These are phyloP conservation scores for Hycleus phaleratus DNA, from an alignment of 1,140 invertebrate species.

Conservation along the genomic window DNA sequence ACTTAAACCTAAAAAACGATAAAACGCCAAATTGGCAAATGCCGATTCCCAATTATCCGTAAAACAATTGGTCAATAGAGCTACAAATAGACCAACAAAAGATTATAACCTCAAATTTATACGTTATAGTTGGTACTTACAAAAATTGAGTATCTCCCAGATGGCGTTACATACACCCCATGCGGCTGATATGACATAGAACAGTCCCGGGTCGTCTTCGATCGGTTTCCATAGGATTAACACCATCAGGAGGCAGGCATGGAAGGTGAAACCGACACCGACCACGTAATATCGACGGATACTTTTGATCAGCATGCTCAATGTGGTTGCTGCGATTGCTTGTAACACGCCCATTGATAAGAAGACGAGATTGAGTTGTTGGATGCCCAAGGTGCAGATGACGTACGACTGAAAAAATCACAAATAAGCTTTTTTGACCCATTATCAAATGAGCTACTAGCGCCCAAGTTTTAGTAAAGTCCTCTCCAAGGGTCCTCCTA, in stretches of 20 bases:
- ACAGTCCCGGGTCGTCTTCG: conserved; percentile 53
- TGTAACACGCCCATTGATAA: conserved; percentile 57
- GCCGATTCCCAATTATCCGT: conserved; percentile 43
- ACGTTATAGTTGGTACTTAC: conserved; percentile 24
- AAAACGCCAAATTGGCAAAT: conserved; percentile 42
- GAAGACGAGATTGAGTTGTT: conserved; percentile 56
- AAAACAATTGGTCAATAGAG: conserved; percentile 40
- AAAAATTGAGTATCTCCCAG: conserved; percentile 57
- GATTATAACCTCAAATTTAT: no score
- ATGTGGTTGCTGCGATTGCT: conserved; percentile 56
- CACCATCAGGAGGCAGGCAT: conserved; percentile 58
- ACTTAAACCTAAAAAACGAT: conserved; percentile 40
- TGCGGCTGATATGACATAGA: conserved; percentile 61
- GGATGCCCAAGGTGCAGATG: conserved; percentile 56
- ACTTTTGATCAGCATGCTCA: conserved; percentile 59
- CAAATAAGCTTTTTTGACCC: not conserved
- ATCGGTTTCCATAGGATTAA: conserved; percentile 56
- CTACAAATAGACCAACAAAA: conserved; percentile 20
- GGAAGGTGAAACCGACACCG: conserved; percentile 61
- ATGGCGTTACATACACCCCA: conserved; percentile 69
- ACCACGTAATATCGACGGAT: conserved; percentile 56
- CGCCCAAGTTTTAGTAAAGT: no score
- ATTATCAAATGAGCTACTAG: no score
- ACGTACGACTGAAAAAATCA: conserved; percentile 47
- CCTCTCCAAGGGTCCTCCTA: no score